Conservation (phyloP, 2,888 invertebrate species). For the Epirrhoe tristata region DNA sequence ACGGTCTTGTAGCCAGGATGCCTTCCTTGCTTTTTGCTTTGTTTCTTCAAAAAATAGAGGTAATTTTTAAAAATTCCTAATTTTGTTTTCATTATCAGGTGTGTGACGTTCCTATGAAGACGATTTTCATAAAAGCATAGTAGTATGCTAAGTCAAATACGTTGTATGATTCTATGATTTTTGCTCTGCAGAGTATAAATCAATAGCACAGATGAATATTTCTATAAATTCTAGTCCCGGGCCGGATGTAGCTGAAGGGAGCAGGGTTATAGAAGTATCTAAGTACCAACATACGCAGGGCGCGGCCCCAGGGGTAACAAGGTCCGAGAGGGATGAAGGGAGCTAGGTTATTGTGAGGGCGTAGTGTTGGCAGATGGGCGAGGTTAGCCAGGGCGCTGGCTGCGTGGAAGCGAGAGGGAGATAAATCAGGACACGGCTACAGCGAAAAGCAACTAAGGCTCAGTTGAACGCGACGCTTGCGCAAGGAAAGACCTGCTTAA, state of each 20-base stretch:
- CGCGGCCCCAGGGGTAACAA: neutral
- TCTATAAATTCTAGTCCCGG: constrained; percentile 18
- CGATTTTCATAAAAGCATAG: neutral
- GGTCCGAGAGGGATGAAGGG: constrained; percentile 7
- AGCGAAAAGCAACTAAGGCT: constrained; percentile 9
- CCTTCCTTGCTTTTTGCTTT: neutral
- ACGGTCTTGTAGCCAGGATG: neutral
- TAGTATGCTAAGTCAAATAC: neutral
- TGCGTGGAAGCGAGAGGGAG: neutral
- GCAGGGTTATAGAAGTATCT: neutral
- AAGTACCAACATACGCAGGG: neutral
- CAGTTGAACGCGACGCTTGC: constrained; percentile 24
- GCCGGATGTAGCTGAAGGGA: neutral
- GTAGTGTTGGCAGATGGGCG: neutral
- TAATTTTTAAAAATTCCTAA: neutral
- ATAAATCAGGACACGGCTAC: neutral
- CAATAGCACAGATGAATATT: constrained; percentile 19
- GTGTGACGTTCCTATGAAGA: neutral
- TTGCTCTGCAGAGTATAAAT: constrained; percentile 6
- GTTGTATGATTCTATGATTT: neutral
- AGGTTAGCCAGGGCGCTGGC: neutral
- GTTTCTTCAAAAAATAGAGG: neutral
- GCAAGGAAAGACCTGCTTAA: constrained; percentile 19
- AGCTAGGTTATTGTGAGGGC: neutral
- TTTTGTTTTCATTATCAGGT: neutral